Base-by-base conservation (phyloP, 1,140 invertebrate genomes). In the Drosophila auraria region DNA sequence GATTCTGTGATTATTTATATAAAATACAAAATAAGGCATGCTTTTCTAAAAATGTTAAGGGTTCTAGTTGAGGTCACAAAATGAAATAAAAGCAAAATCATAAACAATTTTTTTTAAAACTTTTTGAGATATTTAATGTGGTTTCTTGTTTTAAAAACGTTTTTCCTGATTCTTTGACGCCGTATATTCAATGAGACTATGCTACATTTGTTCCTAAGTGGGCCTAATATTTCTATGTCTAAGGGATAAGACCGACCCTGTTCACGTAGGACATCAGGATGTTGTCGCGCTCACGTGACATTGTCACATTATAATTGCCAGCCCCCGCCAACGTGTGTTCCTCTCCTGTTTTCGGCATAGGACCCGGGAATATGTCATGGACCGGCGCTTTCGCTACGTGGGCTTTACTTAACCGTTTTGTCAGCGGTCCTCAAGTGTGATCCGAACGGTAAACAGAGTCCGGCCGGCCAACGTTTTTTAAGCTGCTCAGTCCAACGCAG, bases 361-460 rank as follows among this genome's bases (percentile, higher is more conserved):
- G 17, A 56, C 51, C 12, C n/a, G 14, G 50, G 63, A 71, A 25
- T 20, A 58, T 45, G 36, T 59, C 54, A 80, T 80, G 73, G 65
- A 60, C 66, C 78, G 75, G 54, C 68, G 77, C 76, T 80, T 80
- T 64, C 76, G 57, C 44, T 49, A 49, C 61, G 66, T 36, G 63
- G 73, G 63, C 72, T 86, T 78, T 84, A 56, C 78, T 86, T 86
- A 86, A 70, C 78, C 66, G 63, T 79, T 86, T 74, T 86, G 82
- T 90, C 86, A 90, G 66, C 79, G 82, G 54, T 58, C 53, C 63
- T 90, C 86, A 72, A 90, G 86, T 90, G 86, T 90, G 76, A 90
- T 90, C 86, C 82, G 63, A 68, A 73, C 51, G 82, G 86, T 90
- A 90, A 90, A 90, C 75, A 90, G 42, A 56, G 62, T 82, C 64